phyloP scores from a whole-genome alignment of 2,113 vertebrate genomes.

The Agapornis roseicollis region DNA sequence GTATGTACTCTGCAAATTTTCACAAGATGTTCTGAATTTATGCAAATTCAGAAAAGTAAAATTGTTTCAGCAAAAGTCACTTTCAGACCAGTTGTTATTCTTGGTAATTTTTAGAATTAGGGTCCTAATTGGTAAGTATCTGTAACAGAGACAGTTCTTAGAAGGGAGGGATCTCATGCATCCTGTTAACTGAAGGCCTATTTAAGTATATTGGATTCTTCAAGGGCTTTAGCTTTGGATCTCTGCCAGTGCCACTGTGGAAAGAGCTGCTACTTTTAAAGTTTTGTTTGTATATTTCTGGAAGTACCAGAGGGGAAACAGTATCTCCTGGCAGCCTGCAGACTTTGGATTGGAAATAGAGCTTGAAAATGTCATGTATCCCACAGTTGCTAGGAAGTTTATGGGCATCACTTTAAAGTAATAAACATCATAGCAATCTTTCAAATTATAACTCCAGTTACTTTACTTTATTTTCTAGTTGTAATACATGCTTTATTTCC shows the following conservation, averaged over 20 bases:
- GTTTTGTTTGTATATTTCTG: conserved; percentile 38
- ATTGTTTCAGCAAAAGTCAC: not conserved
- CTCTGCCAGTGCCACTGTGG: not conserved
- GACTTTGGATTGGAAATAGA: conserved; percentile 26
- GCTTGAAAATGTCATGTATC: conserved; percentile 48
- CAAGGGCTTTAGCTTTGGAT: conserved; percentile 22
- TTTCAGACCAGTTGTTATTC: not conserved
- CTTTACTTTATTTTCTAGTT: not conserved
- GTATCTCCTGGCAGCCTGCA: conserved; percentile 26
- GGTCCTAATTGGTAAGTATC: not conserved
- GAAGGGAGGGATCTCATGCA: not conserved
- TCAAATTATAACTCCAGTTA: not conserved
- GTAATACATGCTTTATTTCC: not conserved
- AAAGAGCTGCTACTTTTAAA: conserved; percentile 18
- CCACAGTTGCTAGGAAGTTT: not conserved
- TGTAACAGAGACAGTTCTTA: not conserved
- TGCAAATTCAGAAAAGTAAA: not conserved
- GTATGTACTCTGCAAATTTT: not conserved
- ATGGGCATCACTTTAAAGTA: not conserved
- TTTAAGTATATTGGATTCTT: conserved; percentile 7
- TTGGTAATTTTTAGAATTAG: not conserved
- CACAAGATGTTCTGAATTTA: not conserved
- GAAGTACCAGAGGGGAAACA: conserved; percentile 37
- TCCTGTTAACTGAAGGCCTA: not conserved
- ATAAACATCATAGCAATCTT: not conserved